These are phyloP conservation scores for Callyntrura guangdongensis DNA, from an alignment of 2,888 invertebrate species.

Conservation along the genomic window DNA sequence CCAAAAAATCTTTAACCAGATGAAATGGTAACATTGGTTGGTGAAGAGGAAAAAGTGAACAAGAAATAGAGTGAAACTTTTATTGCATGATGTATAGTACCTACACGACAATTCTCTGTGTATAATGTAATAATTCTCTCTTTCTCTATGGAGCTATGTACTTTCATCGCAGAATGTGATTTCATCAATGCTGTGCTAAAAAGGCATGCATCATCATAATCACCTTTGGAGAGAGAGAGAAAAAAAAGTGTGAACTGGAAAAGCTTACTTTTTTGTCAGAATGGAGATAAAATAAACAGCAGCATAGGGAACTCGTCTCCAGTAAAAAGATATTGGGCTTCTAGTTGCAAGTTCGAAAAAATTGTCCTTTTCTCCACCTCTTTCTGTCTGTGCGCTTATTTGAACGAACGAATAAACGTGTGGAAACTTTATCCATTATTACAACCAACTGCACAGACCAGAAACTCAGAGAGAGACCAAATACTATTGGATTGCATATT, in stretches of 20 bases:
- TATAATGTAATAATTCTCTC: constrained; percentile 14
- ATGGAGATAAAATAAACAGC: not conserved
- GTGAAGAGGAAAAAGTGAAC: not conserved
- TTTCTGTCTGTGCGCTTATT: not conserved
- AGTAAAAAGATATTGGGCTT: not conserved
- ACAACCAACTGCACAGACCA: not conserved
- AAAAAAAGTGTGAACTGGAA: constrained; percentile 45
- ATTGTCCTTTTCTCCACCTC: constrained; percentile 23
- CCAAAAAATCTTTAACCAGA: constrained; percentile 28
- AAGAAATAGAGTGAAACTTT: constrained; percentile 8
- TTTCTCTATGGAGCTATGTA: not conserved
- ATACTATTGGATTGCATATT: constrained; percentile 47
- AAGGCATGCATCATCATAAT: constrained; percentile 47
- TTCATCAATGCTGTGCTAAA: constrained; percentile 45
- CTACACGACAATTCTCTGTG: not conserved
- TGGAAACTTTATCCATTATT: constrained; percentile 55
- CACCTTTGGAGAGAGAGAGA: not conserved
- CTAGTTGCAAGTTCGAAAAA: constrained; percentile 11
- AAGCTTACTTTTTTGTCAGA: not conserved
- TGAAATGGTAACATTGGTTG: constrained; percentile 36
- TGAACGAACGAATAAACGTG: constrained; percentile 2
- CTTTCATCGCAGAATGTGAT: constrained; percentile 13
- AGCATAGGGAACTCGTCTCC: not conserved
- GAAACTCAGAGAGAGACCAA: not conserved
- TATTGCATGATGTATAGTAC: constrained; percentile 46